phyloP scores from a whole-genome alignment of 2,888 invertebrate genomes.

The Volucella inanis region DNA sequence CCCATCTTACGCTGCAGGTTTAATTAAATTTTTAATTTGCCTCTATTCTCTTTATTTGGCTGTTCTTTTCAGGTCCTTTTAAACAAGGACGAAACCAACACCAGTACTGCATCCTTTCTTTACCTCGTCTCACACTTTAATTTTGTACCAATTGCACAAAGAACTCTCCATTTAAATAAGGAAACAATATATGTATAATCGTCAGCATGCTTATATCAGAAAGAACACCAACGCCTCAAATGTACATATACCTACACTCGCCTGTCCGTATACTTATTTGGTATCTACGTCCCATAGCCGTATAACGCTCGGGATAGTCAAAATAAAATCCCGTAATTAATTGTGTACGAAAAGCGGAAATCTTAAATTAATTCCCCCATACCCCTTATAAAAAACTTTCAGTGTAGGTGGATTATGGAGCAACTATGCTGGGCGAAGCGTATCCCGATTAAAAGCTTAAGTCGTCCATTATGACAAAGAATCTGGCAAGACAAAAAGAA shows the following conservation, averaged over 20 bases:
- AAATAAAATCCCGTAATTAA: constrained; percentile 71
- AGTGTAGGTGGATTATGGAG: constrained; percentile 47
- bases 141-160: constrained; percentile 51
- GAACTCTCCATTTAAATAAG: constrained; percentile 58
- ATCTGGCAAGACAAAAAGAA: background rate
- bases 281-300: constrained; percentile 10
- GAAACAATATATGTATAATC: constrained; percentile 49
- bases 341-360: constrained; percentile 69
- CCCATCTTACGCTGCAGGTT: constrained; percentile 20
- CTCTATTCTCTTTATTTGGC: constrained; percentile 35
- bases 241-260: background rate
- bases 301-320: constrained; percentile 29
- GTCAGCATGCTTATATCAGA: background rate
- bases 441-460: constrained; percentile 62
- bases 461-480: constrained; percentile 6
- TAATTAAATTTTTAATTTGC: constrained; percentile 65
- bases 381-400: constrained; percentile 9
- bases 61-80: background rate
- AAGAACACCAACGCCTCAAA: background rate
- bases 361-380: constrained; percentile 68
- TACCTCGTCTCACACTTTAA: background rate
- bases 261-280: constrained; percentile 24
- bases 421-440: constrained; percentile 55
- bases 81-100: constrained; percentile 20
- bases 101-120: constrained; percentile 27